A percentile compares a stretch with the other conserved stretches of the same genome.
Conservation (phyloP, 2,888 invertebrate genomes). For the Phania funesta region DNA sequence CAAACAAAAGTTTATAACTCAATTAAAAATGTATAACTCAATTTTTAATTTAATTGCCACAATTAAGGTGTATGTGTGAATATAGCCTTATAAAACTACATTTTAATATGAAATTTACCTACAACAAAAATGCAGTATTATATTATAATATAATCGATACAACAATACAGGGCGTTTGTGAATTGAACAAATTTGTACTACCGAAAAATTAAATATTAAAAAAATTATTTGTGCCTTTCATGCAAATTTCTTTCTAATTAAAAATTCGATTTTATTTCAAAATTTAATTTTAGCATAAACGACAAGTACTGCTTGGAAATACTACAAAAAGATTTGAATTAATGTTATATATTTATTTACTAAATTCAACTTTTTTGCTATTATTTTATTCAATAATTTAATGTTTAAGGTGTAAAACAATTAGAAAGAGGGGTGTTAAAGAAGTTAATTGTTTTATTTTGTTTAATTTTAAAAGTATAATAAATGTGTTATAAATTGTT, state of each 20-base stretch:
- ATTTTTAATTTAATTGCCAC: no score
- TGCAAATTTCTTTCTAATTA: no score
- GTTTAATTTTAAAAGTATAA: constrained; percentile 59
- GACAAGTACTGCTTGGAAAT: constrained; percentile 52
- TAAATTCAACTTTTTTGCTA: neutral
- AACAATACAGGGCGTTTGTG: no score
- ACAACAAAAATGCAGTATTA: no score
- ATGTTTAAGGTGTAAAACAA: constrained; percentile 39
- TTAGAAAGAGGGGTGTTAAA: constrained; percentile 11
- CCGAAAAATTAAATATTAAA: neutral
- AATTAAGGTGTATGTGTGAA: no score
- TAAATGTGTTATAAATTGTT: constrained; percentile 33
- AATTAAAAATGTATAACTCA: no score
- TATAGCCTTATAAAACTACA: no score
- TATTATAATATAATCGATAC: no score
- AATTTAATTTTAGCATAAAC: constrained; percentile 50
- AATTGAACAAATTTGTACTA: constrained; percentile 28
- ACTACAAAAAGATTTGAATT: constrained; percentile 43
- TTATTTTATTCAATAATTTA: constrained; percentile 18
- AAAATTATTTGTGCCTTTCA: constrained; percentile 74
- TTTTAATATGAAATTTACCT: no score
- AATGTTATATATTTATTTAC: neutral
- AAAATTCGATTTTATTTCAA: constrained; percentile 66
- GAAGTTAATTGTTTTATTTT: neutral
- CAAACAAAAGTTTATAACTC: no score